These are phyloP conservation scores for Habrosyne pyritoides DNA, from an alignment of 2,888 invertebrate species.

Conservation along the genomic window DNA sequence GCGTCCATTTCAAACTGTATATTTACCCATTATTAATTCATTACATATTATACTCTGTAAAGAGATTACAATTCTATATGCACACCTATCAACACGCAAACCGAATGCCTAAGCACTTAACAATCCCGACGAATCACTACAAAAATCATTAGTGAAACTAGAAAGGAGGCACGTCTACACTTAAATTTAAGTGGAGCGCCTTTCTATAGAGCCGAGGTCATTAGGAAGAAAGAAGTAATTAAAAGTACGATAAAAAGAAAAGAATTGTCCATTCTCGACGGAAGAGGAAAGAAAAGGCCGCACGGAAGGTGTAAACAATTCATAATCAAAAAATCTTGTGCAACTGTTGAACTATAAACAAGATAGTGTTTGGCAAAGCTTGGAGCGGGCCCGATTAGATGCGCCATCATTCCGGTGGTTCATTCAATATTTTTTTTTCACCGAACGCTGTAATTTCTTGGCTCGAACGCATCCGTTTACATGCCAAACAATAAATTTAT, in stretches of 20 bases:
- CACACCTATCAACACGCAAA: conserved; percentile 12
- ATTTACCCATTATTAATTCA: conserved; percentile 29
- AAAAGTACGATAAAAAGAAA: conserved; percentile 70
- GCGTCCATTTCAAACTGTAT: conserved; percentile 29
- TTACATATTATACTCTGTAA: conserved; percentile 21
- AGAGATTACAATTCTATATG: conserved; percentile 8
- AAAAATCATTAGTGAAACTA: conserved; percentile 52
- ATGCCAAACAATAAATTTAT: conserved; percentile 84
- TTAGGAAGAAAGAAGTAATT: conserved; percentile 76
- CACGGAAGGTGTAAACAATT: conserved; percentile 49
- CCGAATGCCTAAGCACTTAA: conserved; percentile 21
- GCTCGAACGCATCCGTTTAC: conserved; percentile 83
- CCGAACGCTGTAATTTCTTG: conserved; percentile 82
- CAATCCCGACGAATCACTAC: conserved; percentile 19
- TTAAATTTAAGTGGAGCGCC: conserved; percentile 63
- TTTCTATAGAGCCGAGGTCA: conserved; percentile 71
- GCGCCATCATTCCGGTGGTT: conserved; percentile 77
- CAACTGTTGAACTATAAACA: conserved; percentile 74
- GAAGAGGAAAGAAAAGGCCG: conserved; percentile 23
- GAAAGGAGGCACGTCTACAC: conserved; percentile 72
- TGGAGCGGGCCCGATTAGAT: conserved; percentile 69
- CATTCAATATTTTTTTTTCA: conserved; percentile 83
- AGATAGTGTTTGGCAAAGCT: conserved; percentile 71
- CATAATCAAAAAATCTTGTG: conserved; percentile 58
- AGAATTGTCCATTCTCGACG: conserved; percentile 32